Base-by-base conservation (phyloP, 2,888 invertebrate genomes). In the Drosophila ezoana region DNA sequence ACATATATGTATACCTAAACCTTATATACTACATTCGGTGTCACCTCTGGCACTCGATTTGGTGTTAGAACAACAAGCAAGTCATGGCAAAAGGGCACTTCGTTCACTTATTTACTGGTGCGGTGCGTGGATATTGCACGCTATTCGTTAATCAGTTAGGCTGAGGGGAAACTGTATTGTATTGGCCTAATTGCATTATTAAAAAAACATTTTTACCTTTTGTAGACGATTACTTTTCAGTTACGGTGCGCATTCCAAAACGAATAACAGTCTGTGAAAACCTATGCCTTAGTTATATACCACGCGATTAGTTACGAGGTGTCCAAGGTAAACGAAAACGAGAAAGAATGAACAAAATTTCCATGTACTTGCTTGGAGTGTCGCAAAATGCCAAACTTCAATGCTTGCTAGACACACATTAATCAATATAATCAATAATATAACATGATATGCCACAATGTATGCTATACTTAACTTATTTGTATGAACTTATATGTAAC, bases 221-320 rank as follows among this genome's bases (percentile, higher is more conserved):
- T 72, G 69, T 83, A 81, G 80, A 90, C 86, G 88, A 89, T 75
- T 90, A 90, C 70, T 88, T 87, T 77, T 76, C 90, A 87, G 83
- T 90, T 73, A 86, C 90, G 57, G 84, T 90, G 76, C 91, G 91
- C 65, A 89, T 90, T 79, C 90, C 90, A 72, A 90, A 90, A 81
- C 88, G 90, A 81, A 87, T 90, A 60, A 82, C 82, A 78, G 87
- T 91, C 85, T 90, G 91, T 85, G 88, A 90, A 76, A 89, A 83
- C 72, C 74, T 90, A 77, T 90, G 90, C 78, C 79, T 90, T 75
- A 84, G 79, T 73, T 87, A 89, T 76, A 70, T 64, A 54, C 75
- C 70, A 68, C 73, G 72, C 61, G 76, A 89, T 68, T 87, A 76
- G 59, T 40, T 47, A 20, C 48, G 48, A 65, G 80, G 78, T 76